These are phyloP conservation scores for Drosophila subpulchrella DNA, from an alignment of 1,140 invertebrate species.

Conservation along the genomic window DNA sequence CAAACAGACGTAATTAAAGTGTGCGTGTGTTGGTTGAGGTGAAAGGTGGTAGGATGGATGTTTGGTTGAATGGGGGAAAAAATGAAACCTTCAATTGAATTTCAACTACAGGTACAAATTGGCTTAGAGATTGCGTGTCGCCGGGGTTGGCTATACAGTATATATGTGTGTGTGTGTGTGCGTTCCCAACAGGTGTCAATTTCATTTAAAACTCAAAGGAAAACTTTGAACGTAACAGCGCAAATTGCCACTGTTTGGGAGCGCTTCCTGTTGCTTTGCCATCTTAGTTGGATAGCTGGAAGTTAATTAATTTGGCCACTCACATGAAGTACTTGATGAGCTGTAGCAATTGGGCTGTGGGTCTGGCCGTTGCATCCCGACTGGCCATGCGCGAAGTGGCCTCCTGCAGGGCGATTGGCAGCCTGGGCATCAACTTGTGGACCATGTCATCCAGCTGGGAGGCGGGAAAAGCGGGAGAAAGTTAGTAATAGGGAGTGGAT, in stretches of 20 bases:
- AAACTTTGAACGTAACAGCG: constrained; percentile 56
- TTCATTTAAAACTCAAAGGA: constrained; percentile 76
- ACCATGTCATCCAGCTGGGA: constrained; percentile 93
- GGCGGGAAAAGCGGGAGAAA: constrained; percentile 1
- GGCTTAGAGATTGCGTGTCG: constrained; percentile 57
- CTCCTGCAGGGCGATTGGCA: constrained; percentile 94
- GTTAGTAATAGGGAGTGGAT: not conserved
- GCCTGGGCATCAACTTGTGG: constrained; percentile 89
- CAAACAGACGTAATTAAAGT: constrained; percentile 81
- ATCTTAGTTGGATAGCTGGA: constrained; percentile 50
- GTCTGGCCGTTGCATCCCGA: constrained; percentile 91
- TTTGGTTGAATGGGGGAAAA: constrained; percentile 2
- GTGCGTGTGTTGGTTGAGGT: constrained; percentile 38
- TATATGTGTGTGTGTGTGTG: constrained; percentile 33
- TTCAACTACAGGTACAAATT: constrained; percentile 74
- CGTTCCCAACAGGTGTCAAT: constrained; percentile 75
- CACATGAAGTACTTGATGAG: constrained; percentile 95
- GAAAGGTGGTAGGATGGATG: constrained; percentile 2
- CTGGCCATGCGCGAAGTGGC: constrained; percentile 93
- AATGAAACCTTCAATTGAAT: constrained; percentile 74
- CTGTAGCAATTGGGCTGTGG: constrained; percentile 93
- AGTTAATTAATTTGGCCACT: constrained; percentile 84
- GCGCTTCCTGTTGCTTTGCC: constrained; percentile 38
- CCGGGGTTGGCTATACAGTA: not conserved
- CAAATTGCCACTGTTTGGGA: constrained; percentile 57